Evolutionary conservation across 2,888 invertebrate genomes (phyloP).

Genomic region (Drymonia ruficornis): DNA sequence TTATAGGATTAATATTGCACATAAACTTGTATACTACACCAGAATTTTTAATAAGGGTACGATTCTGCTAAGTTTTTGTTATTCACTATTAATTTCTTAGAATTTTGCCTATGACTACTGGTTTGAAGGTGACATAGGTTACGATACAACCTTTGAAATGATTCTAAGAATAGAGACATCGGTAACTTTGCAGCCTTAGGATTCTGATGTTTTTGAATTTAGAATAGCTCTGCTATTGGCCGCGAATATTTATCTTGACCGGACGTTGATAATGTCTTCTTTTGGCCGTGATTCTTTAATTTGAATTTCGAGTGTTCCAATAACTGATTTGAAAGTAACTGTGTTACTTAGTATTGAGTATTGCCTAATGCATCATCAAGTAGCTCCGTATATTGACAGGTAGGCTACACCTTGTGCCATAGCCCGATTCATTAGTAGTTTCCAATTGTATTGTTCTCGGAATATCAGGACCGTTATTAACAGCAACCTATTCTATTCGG

Average conservation of each 20-base stretch:
- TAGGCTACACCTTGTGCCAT: slow-evolving; percentile 57
- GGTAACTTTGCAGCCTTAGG: not conserved
- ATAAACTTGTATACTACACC: slow-evolving; percentile 20
- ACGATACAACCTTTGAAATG: slow-evolving; percentile 6
- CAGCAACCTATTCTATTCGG: slow-evolving; percentile 60
- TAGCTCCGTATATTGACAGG: slow-evolving; percentile 28
- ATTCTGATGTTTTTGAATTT: too few relatives aligned
- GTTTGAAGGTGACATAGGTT: slow-evolving; percentile 23
- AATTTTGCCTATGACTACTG: slow-evolving; percentile 22
- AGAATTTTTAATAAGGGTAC: slow-evolving; percentile 30
- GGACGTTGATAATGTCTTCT: too few relatives aligned
- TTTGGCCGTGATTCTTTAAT: too few relatives aligned
- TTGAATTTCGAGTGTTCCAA: not conserved
- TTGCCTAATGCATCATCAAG: slow-evolving; percentile 36
- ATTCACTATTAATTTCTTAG: slow-evolving; percentile 17
- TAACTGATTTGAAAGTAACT: not conserved
- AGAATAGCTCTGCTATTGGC: too few relatives aligned
- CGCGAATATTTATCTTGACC: too few relatives aligned
- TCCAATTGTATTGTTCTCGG: slow-evolving; percentile 77
- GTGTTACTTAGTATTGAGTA: slow-evolving; percentile 16
- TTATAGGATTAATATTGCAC: slow-evolving; percentile 33
- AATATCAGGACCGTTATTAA: slow-evolving; percentile 69
- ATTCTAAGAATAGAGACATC: not conserved
- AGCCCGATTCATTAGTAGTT: slow-evolving; percentile 72
- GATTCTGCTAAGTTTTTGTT: slow-evolving; percentile 20